phyloP scores from a whole-genome alignment of 2,797 vertebrate species.

The Sebastes cheni region DNA sequence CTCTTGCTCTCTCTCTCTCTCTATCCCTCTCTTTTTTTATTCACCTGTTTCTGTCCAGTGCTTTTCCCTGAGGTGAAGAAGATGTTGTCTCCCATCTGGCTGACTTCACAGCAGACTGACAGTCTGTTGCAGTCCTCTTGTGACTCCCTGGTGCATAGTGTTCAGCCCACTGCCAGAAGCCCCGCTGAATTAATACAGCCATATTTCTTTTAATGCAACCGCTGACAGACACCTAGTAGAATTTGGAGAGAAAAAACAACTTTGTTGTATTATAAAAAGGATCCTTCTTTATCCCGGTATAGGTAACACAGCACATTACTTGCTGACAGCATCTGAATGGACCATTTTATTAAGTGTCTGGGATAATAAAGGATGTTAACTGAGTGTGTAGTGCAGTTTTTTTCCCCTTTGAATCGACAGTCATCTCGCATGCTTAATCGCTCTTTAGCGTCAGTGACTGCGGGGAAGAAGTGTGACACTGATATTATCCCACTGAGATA shows the following conservation, averaged over 20 bases:
- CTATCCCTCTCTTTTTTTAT: constrained; percentile 8
- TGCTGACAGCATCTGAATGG: constrained; percentile 25
- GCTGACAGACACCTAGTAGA: constrained; percentile 7
- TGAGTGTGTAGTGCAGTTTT: constrained; percentile 25
- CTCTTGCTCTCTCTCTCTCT: background rate
- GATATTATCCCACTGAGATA: constrained; percentile 64
- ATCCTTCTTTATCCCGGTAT: background rate
- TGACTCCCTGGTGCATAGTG: constrained; percentile 51
- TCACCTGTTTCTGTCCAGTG: constrained; percentile 62
- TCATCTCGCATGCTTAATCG: constrained; percentile 62
- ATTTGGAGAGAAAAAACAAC: background rate
- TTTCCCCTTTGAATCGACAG: constrained; percentile 43
- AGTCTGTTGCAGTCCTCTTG: constrained; percentile 66
- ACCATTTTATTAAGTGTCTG: constrained; percentile 34
- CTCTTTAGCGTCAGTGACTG: constrained; percentile 60
- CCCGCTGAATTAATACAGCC: constrained; percentile 46
- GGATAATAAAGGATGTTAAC: constrained; percentile 51
- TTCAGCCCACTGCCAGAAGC: constrained; percentile 49
- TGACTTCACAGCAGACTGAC: constrained; percentile 76
- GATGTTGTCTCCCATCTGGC: constrained; percentile 80
- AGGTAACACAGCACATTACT: constrained; percentile 8
- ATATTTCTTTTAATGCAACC: constrained; percentile 31
- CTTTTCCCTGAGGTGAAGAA: constrained; percentile 72
- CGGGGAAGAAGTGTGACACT: constrained; percentile 61
- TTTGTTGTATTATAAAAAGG: background rate